Conservation (phyloP, 1,140 invertebrate genomes). For the Zaprionus vittiger region DNA sequence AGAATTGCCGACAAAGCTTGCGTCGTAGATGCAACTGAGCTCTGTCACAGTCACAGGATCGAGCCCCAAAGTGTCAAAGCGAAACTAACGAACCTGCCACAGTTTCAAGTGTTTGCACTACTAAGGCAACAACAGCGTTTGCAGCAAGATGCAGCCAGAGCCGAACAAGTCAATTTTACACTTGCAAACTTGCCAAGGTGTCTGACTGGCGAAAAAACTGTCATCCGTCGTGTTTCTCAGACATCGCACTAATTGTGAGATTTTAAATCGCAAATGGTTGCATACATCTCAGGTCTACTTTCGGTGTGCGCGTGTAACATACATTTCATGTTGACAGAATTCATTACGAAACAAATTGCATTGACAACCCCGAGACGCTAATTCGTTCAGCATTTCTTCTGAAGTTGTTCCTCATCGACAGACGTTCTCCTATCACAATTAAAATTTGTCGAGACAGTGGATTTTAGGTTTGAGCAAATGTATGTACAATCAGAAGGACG, state of each 20-base stretch:
- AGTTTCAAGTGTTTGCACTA: conserved; percentile 24
- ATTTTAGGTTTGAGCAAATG: too few relatives aligned
- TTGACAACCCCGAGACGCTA: conserved; percentile 2
- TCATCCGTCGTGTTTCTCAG: conserved; percentile 11
- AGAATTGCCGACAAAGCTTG: conserved; percentile 52
- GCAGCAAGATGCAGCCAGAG: neutral
- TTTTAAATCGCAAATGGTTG: conserved; percentile 41
- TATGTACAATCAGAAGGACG: too few relatives aligned
- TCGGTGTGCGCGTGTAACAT: conserved; percentile 1
- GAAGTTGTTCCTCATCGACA: too few relatives aligned
- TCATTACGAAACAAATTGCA: conserved; percentile 8
- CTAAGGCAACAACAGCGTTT: neutral
- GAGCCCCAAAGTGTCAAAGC: conserved; percentile 37
- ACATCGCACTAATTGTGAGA: conserved; percentile 43
- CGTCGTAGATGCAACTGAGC: conserved; percentile 23
- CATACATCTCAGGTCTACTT: conserved; percentile 15
- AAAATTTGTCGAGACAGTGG: too few relatives aligned
- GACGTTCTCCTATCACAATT: too few relatives aligned
- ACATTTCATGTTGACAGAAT: conserved; percentile 27
- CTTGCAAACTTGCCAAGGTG: conserved; percentile 20
- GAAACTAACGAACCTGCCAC: conserved; percentile 42
- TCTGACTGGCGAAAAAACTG: conserved; percentile 13
- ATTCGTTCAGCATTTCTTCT: conserved; percentile 35
- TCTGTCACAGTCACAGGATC: conserved; percentile 30
- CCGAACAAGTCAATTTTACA: conserved; percentile 39